Percentiles rank a stretch among this genome's conserved stretches.
These are phyloP conservation scores for Papilio elwesi DNA, from an alignment of 2,888 invertebrate genomes.

Conservation along the genomic window DNA sequence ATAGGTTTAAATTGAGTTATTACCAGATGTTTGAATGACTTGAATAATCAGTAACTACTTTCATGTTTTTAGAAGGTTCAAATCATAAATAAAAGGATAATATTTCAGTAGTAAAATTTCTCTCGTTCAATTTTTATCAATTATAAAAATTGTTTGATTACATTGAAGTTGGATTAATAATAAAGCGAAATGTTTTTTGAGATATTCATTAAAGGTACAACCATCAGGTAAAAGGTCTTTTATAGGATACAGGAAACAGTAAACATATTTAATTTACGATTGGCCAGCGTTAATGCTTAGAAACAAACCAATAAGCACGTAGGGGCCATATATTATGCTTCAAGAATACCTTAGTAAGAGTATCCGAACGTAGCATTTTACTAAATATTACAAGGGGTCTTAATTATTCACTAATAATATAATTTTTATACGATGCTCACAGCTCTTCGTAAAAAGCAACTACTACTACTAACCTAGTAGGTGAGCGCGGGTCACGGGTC, in stretches of 20 bases:
- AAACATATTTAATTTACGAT: slow-evolving; percentile 4
- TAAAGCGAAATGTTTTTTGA: too few relatives aligned
- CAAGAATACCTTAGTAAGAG: slow-evolving; percentile 4
- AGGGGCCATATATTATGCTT: not conserved
- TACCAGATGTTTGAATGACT: too few relatives aligned
- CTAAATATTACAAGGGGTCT: not conserved
- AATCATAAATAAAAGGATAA: too few relatives aligned
- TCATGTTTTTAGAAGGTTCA: too few relatives aligned
- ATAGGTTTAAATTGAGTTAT: too few relatives aligned
- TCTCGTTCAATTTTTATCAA: too few relatives aligned
- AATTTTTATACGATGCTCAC: not conserved
- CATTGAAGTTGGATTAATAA: too few relatives aligned
- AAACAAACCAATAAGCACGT: slow-evolving; percentile 18
- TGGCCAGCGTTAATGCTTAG: not conserved
- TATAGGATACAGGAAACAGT: not conserved
- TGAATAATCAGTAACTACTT: too few relatives aligned
- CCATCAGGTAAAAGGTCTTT: not conserved
- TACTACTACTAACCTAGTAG: too few relatives aligned
- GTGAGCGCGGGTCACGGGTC: too few relatives aligned
- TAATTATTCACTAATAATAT: not conserved
- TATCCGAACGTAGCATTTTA: slow-evolving; percentile 3
- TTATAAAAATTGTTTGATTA: too few relatives aligned
- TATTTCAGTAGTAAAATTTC: too few relatives aligned
- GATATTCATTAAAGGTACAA: not conserved
- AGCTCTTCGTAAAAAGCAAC: not conserved